Evolutionary conservation across 1,140 invertebrate species (phyloP), one percentile per base, ranked within the genome.

Genomic region (Apis cerana): DNA sequence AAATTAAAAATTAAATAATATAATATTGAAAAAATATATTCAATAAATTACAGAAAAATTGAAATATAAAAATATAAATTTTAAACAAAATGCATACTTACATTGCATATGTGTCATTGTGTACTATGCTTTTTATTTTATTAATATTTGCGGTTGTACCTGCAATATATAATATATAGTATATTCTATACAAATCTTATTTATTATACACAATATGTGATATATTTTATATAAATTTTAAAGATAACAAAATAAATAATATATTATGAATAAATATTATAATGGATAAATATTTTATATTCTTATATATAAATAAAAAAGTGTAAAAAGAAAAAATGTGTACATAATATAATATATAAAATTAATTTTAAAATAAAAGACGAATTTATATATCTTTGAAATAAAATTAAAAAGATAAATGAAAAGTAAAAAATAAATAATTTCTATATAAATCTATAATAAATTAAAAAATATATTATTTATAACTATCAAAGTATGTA

Each of bases 111-210:
- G 90, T 91, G 92, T 92, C 92, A 91, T 85, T 91, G 90, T 91
- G 87, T 93, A 92, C 90, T 91, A 93, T 92, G 90, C 87, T 93
- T 92, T 43, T 93, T 90, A 91, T 90, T 89, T 91, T 92, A 91
- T 92, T 92, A 92, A 94, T 94, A 94, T 90, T 93, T 93, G 91
- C 92, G 91, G 92, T 90, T 92, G 92, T 93, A 94, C 93, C 93
- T 94, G 93, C 85, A 94, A 94, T 93, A 91, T 89, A 94, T 85
- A 93, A 94, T 87, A 94, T 87, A 93, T 90, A 7, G 91, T 89
- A 93, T 91, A 93, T 91, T 92, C 92, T 90, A 92, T 89, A 92
- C 90, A 89, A 88, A 76, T 86, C 76, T 80, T 76, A n/a, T 62
- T 62, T 62, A n/a, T 62, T 62, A n/a, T 43, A 43, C 3, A 43